Base-by-base conservation (phyloP, 2,888 invertebrate species). In the Agonopterix subpropinquella region DNA sequence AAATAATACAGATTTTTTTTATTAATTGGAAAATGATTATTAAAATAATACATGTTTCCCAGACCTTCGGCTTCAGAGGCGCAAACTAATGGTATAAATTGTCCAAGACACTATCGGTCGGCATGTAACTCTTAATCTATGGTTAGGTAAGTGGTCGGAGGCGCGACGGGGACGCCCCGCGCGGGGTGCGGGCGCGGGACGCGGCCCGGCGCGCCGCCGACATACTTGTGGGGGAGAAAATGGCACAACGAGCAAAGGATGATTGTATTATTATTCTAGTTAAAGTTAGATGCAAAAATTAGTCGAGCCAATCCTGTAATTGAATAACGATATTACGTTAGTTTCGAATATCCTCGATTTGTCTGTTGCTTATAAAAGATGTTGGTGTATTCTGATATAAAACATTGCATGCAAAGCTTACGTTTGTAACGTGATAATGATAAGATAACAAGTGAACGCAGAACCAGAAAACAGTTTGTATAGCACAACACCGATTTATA, bases 241-340 rank as follows among this genome's bases (percentile, higher is more conserved):
- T 87, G 86, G 83, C 87, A 88, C 87, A 88, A 87, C 84, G 86
- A 87, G 75, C 84, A 80, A 82, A 77, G 70, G 67, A 66, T 69
- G 52, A 60, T 61, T 60, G 58, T 63, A 59, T 61, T 49, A 48
- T 52, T 46, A 54, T 28, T 28, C 28, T 28, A 28, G 28, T 5
- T 28, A 60, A 64, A 62, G 52, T 58, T 63, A 64, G 69, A 66
- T 70, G 69, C 69, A 71, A 77, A 76, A 73, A 62, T 83, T 87
- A 87, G 80, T 86, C 82, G 68, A 82, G 76, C 87, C 86, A 87
- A 53, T 83, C 86, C 87, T 88, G 85, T 57, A 85, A 85, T 54
- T 48, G n/a, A 47, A 49, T 57, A 41, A 11, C 15, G 36, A n/a
- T n/a, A 28, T 28, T 28, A 28, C 28, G 28, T 28, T 28, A 28